Evolutionary conservation across 2,113 vertebrate genomes (phyloP), one percentile per base, ranked within the genome.

Genomic region (Aegithalos caudatus): DNA sequence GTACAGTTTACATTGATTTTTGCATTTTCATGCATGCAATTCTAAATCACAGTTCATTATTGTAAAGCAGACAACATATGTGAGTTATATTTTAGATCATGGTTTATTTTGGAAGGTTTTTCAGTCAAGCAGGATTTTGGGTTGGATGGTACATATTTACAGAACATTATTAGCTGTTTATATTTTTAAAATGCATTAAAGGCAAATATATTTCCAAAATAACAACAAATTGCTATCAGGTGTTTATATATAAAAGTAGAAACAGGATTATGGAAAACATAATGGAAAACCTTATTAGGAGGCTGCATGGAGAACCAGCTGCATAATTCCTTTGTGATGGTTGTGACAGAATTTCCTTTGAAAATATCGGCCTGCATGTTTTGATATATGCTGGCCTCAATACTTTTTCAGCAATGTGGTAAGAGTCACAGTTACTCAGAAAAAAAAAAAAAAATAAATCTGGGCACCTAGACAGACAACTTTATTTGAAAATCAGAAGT

Each of bases 261-360:
- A 80, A 8, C 12, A 48, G 4, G 6, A 50, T 11, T 65, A 23
- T 7, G 9, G 77, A 58, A 70, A 81, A n/a, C 3, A n/a, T 11
- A 0, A n/a, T 20, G 11, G 24, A 51, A 81, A 81, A 56, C 3
- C 17, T 74, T 74, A 37, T 78, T 71, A 67, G 18, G 14, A 78
- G 6, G 21, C 16, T 78, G 13, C 21, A 50, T 11, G 27, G 31
- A 89, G 15, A 79, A 27, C 12, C 0, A 5, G 5, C 7, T 4
- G 1, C 4, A 2, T 18, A 69, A 60, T 2, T 38, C 22, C 22
- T 33, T 9, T 12, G 3, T 7, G 7, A n/a, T n/a, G 3, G 4
- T 18, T 95, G n/a, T 51, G 25, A 18, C 4, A 72, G 38, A 73
- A 72, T 64, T 48, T 72, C 12, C 7, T 71, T 65, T 65, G 40